phyloP scores from a whole-genome alignment of 1,140 invertebrate genomes.

The Spodoptera litura region DNA sequence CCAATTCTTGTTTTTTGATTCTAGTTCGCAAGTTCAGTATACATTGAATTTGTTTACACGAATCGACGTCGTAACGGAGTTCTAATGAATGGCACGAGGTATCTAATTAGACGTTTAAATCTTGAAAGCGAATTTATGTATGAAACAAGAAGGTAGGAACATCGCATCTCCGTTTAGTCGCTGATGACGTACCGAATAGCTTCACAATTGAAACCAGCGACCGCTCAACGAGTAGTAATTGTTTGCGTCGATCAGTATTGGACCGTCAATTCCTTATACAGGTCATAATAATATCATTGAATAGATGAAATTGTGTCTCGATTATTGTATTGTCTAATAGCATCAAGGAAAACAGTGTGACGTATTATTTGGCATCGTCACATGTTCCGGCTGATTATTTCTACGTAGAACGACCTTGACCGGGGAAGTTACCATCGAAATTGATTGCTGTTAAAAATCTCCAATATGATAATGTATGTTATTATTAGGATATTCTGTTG shows the following conservation, averaged over 20 bases:
- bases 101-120: constrained; percentile 38
- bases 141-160: constrained; percentile 7
- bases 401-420: not conserved
- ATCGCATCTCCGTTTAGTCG: constrained; percentile 49
- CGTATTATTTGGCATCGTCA: constrained; percentile 37
- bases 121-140: constrained; percentile 31
- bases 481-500: constrained; percentile 2
- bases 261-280: constrained; percentile 53
- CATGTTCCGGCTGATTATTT: constrained; percentile 33
- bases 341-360: constrained; percentile 8
- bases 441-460: constrained; percentile 30
- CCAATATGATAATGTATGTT: constrained; percentile 16
- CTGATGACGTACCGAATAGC: constrained; percentile 70
- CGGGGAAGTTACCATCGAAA: constrained; percentile 12
- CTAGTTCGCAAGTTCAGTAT: constrained; percentile 22
- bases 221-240: constrained; percentile 81
- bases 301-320: constrained; percentile 48
- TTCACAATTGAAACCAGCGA: constrained; percentile 76
- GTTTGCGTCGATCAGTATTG: constrained; percentile 67
- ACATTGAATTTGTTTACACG: constrained; percentile 30
- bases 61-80: constrained; percentile 12
- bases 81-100: constrained; percentile 35
- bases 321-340: constrained; percentile 28
- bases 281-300: constrained; percentile 52
- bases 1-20: constrained; percentile 16